Evolutionary conservation across 2,113 vertebrate species (phyloP).

Genomic region (Macquaria australasica): DNA sequence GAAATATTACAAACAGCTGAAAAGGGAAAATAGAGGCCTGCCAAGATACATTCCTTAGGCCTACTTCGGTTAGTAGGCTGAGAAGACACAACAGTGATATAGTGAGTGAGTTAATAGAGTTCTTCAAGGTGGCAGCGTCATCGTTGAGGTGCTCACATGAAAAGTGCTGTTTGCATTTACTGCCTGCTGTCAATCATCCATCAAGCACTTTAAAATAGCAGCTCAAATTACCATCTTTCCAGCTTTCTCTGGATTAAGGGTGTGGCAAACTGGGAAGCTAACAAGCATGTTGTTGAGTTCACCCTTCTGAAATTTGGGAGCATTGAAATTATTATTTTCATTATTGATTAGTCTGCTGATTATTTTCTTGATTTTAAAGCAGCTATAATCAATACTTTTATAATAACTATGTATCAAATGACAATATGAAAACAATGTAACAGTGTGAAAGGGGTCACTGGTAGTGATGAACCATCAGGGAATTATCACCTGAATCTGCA

Average conservation of each 20-base stretch:
- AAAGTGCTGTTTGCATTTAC: neutral
- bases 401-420: too few species aligned
- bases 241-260: neutral
- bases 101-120: neutral
- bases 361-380: neutral
- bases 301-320: neutral
- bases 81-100: neutral
- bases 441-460: neutral
- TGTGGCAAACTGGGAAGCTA: neutral
- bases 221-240: neutral
- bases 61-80: conserved; percentile 8
- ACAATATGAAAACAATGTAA: too few species aligned
- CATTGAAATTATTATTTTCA: neutral
- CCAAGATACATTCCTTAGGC: conserved; percentile 50
- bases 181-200: neutral
- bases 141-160: neutral
- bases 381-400: too few species aligned
- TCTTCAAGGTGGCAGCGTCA: neutral
- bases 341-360: neutral
- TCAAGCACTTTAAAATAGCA: neutral
- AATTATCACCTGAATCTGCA: neutral
- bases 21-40: conserved; percentile 43
- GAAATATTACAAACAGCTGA: conserved; percentile 70
- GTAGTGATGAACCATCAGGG: neutral
- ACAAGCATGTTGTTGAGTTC: neutral